Percentiles rank a stretch among this genome's conserved stretches.
These are phyloP conservation scores for Darwinula stevensoni DNA, from an alignment of 2,888 invertebrate genomes.

Conservation along the genomic window DNA sequence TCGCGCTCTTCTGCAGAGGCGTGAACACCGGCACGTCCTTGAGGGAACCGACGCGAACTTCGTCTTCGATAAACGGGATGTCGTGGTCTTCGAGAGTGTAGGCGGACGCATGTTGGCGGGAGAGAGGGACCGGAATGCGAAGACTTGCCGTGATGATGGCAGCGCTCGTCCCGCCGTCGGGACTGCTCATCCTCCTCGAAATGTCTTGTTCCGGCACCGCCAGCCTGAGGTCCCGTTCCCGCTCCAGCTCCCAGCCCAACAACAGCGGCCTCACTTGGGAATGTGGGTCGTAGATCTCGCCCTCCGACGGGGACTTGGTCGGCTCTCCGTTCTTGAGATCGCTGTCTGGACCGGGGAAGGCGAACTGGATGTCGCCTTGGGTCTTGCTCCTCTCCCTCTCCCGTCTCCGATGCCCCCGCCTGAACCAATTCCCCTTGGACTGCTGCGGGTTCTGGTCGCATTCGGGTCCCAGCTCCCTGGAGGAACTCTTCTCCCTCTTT, in stretches of 20 bases:
- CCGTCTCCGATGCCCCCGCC: slow-evolving; percentile 15
- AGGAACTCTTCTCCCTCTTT: slow-evolving; percentile 9
- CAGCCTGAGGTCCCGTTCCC: slow-evolving; percentile 8
- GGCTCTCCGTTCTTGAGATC: too few species aligned
- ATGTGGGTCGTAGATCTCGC: too few species aligned
- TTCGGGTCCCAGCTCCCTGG: slow-evolving; percentile 9
- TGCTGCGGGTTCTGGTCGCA: slow-evolving; percentile 19
- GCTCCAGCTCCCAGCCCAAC: slow-evolving; percentile 7
- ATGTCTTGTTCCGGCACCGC: slow-evolving; percentile 10
- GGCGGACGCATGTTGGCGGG: slow-evolving; percentile 16
- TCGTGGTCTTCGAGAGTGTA: slow-evolving; percentile 25
- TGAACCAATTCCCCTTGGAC: slow-evolving; percentile 14
- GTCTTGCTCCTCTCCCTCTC: slow-evolving; percentile 13
- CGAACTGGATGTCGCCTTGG: too few species aligned
- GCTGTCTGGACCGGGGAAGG: too few species aligned
- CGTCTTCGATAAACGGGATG: slow-evolving; percentile 37
- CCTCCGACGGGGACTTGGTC: too few species aligned
- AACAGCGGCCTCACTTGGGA: neutral
- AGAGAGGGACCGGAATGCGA: slow-evolving; percentile 31
- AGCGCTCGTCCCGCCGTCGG: slow-evolving; percentile 12
- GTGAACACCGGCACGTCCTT: too few species aligned
- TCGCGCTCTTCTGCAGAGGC: too few species aligned
- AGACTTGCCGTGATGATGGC: slow-evolving; percentile 45
- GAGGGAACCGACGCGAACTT: slow-evolving; percentile 7
- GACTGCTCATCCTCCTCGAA: slow-evolving; percentile 12